These are phyloP conservation scores for Ctenosaura bakeri DNA, from an alignment of 2,797 vertebrate species.

Conservation along the genomic window DNA sequence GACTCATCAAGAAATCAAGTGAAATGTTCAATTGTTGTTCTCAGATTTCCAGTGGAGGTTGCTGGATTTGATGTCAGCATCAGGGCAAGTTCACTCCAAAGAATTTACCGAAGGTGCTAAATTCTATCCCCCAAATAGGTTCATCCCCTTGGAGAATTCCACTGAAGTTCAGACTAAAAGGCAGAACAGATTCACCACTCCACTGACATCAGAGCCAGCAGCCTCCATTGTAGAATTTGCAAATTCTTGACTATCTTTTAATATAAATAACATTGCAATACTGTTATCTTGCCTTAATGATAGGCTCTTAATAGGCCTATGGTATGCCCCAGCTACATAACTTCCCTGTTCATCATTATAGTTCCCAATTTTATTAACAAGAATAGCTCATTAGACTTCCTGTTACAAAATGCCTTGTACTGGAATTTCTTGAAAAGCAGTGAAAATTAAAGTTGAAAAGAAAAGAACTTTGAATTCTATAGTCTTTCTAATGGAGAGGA, in stretches of 20 bases:
- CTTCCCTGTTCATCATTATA: constrained; percentile 13
- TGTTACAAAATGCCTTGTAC: constrained; percentile 44
- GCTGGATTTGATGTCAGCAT: too few relatives aligned
- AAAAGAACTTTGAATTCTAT: constrained; percentile 45
- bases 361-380: constrained; percentile 25
- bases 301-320: background rate
- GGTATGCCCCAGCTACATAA: constrained; percentile 25
- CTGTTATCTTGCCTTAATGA: constrained; percentile 2
- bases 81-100: too few relatives aligned
- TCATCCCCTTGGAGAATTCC: too few relatives aligned
- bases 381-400: constrained; percentile 51
- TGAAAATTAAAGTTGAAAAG: constrained; percentile 37
- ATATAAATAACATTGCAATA: constrained; percentile 25
- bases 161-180: too few relatives aligned
- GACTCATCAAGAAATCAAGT: background rate
- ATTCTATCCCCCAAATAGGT: too few relatives aligned
- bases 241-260: background rate
- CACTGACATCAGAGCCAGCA: too few relatives aligned
- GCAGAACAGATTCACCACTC: too few relatives aligned
- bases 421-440: background rate
- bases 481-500: background rate
- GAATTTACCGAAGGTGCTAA: too few relatives aligned
- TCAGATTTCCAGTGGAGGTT: background rate
- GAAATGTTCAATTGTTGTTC: background rate
- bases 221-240: background rate